Evolutionary conservation across 2,797 vertebrate genomes (phyloP).

Genomic region (Typhlichthys eigenmanni): DNA sequence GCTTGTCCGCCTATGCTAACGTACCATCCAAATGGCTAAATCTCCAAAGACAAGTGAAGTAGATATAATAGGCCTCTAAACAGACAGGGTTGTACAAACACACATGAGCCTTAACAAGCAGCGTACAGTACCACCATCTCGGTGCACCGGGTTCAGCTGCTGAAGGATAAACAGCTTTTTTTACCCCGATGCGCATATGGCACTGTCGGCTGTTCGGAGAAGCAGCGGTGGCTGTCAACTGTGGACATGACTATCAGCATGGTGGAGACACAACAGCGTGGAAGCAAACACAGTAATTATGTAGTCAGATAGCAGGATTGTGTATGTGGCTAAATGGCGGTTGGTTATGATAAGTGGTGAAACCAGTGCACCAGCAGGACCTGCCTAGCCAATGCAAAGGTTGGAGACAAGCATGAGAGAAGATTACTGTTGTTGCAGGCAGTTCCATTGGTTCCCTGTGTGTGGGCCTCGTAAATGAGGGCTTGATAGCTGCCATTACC

Average conservation of each 20-base stretch:
- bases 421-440: constrained; percentile 57
- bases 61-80: not conserved
- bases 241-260: constrained; percentile 59
- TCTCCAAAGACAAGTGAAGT: constrained; percentile 28
- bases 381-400: constrained; percentile 55
- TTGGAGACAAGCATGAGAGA: constrained; percentile 62
- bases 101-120: constrained; percentile 19
- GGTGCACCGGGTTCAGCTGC: constrained; percentile 26
- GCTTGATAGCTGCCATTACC: constrained; percentile 62
- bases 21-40: constrained; percentile 15
- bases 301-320: constrained; percentile 60
- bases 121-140: constrained; percentile 7
- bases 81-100: not conserved
- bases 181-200: constrained; percentile 27
- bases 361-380: constrained; percentile 62
- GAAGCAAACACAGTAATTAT: constrained; percentile 72
- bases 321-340: constrained; percentile 70
- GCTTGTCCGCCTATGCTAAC: not conserved
- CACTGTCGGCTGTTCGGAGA: constrained; percentile 39
- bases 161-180: constrained; percentile 43
- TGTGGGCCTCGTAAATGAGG: constrained; percentile 32
- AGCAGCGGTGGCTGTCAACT: constrained; percentile 57
- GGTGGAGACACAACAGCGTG: constrained; percentile 61
- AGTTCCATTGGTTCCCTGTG: constrained; percentile 39
- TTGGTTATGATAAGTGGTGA: constrained; percentile 66